phyloP scores from a whole-genome alignment of 1,140 invertebrate genomes.

The Asobara japonica region DNA sequence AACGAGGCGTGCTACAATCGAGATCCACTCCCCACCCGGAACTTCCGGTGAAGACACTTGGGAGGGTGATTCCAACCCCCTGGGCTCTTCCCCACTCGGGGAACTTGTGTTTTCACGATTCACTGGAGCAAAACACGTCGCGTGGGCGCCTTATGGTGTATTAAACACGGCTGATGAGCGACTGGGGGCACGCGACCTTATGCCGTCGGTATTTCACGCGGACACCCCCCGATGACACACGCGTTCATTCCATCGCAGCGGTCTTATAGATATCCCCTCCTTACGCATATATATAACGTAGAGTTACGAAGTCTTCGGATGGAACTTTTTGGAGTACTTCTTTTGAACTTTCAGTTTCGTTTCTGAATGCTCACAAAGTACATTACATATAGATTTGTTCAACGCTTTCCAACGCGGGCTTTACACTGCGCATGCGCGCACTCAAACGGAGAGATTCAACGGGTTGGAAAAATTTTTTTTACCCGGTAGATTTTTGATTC shows the following conservation, averaged over 20 bases:
- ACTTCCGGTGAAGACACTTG: not conserved
- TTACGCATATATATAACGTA: no score
- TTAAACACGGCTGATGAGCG: constrained; percentile 9
- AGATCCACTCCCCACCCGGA: no score
- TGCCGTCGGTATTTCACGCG: not conserved
- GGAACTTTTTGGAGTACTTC: no score
- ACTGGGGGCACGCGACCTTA: constrained; percentile 18
- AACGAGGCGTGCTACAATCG: no score
- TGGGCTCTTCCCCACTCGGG: not conserved
- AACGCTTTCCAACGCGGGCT: no score
- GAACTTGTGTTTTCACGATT: constrained; percentile 40
- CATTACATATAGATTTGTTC: no score
- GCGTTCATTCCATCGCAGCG: not conserved
- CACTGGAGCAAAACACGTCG: constrained; percentile 54
- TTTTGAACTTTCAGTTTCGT: not conserved
- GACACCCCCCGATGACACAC: not conserved
- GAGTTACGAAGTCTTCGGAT: no score
- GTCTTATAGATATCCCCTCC: not conserved
- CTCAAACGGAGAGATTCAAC: no score
- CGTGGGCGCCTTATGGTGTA: constrained; percentile 50
- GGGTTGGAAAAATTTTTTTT: no score
- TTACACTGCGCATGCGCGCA: not conserved
- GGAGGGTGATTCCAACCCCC: not conserved
- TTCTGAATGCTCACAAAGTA: no score
- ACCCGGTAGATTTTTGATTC: no score